A percentile compares a stretch with the other conserved stretches of the same genome.
These are phyloP conservation scores for Monochamus saltuarius DNA, from an alignment of 1,140 invertebrate species.

Conservation along the genomic window DNA sequence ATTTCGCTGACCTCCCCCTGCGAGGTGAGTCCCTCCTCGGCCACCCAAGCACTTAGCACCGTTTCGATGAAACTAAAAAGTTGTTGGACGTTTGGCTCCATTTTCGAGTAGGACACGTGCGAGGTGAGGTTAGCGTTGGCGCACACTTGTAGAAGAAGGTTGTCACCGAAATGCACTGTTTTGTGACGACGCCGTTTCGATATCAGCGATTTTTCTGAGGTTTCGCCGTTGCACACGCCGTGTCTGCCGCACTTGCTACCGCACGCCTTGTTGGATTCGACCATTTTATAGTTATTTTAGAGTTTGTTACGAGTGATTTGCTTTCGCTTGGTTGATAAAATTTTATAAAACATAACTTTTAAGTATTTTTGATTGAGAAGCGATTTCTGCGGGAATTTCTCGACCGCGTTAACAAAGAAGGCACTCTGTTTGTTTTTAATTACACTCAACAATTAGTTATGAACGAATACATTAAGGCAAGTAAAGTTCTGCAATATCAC, in stretches of 20 bases:
- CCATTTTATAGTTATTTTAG: constrained; percentile 33
- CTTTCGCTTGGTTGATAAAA: constrained; percentile 6
- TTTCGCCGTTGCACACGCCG: constrained; percentile 38
- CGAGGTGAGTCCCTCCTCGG: constrained; percentile 66
- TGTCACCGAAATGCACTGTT: constrained; percentile 74
- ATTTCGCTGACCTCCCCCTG: constrained; percentile 66
- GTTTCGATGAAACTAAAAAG: constrained; percentile 74
- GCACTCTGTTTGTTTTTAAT: constrained; percentile 17
- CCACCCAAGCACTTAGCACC: constrained; percentile 67
- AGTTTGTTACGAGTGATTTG: background rate
- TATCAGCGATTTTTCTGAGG: constrained; percentile 39
- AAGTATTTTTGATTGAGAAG: background rate
- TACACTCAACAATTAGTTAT: constrained; percentile 8
- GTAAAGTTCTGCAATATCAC: constrained; percentile 16
- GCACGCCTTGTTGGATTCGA: constrained; percentile 46
- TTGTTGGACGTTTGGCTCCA: constrained; percentile 74
- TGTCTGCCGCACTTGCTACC: constrained; percentile 39
- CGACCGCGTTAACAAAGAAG: constrained; percentile 4
- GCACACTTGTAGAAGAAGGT: constrained; percentile 67
- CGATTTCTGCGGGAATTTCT: background rate
- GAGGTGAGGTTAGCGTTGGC: constrained; percentile 56
- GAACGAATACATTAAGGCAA: constrained; percentile 14
- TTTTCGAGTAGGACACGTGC: constrained; percentile 49
- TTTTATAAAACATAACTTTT: constrained; percentile 16
- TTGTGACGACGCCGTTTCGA: constrained; percentile 66